A percentile compares a stretch with the other conserved stretches of the same genome.
phyloP scores from a whole-genome alignment of 2,113 vertebrate genomes.

The Catharus minimus region DNA sequence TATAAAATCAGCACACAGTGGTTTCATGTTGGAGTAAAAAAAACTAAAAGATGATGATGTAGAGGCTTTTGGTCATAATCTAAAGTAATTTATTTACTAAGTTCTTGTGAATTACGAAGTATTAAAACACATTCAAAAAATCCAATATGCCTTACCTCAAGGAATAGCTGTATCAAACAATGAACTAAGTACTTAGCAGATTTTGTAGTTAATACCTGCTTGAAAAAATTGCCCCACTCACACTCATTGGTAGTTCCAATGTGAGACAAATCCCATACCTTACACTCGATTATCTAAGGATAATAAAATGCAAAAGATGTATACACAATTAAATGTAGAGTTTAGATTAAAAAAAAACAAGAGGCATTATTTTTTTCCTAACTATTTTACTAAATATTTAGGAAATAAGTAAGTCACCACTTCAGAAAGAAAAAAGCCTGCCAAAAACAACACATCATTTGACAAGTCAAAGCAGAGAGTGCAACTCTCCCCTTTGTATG shows the following conservation, averaged over 20 bases:
- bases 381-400: constrained; percentile 19
- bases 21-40: neutral
- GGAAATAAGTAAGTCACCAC: neutral
- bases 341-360: neutral
- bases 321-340: neutral
- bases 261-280: neutral
- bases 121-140: neutral
- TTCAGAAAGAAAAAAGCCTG: constrained; percentile 6
- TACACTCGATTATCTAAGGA: constrained; percentile 3
- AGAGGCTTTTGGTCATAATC: neutral
- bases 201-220: constrained; percentile 17
- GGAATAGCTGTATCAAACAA: constrained; percentile 25
- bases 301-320: neutral
- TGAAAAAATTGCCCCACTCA: constrained; percentile 53
- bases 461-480: neutral
- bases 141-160: neutral
- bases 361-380: neutral
- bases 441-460: neutral
- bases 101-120: neutral
- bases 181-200: constrained; percentile 3
- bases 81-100: neutral
- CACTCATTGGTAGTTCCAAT: constrained; percentile 36
- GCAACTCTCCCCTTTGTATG: neutral
- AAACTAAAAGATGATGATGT: neutral
- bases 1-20: neutral